Evolutionary conservation across 2,797 vertebrate species (phyloP), one percentile per base, ranked within the genome.

Genomic region (Enteromius argenteus): DNA sequence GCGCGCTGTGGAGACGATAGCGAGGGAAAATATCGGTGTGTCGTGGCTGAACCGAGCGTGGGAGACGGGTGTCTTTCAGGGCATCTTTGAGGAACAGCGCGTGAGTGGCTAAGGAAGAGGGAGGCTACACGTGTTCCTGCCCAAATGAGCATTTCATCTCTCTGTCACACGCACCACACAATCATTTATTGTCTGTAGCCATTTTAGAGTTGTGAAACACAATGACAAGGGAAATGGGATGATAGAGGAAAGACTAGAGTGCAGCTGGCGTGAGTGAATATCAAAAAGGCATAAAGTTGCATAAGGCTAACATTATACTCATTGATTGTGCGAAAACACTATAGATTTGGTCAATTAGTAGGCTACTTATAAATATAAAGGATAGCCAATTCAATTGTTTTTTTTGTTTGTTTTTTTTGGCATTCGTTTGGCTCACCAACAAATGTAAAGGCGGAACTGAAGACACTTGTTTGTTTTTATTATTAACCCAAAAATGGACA

Each of bases 21-120:
- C 23, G 49, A 64, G 42, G 14, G 58, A n/a, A 62, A 44, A 74
- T 51, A 15, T 15, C n/a, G 7, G 60, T 32, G 56, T 49, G 46
- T 53, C 15, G 23, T 68, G 72, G 62, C n/a, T 77, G 53, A 79
- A 84, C 66, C 15, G 30, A 78, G 66, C 30, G 51, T 78, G 37
- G 82, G 75, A 72, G 66, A 37, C 42, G 9, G 80, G 66, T 81
- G 84, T 81, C 72, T 76, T 85, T 85, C 53, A 72, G 83, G 42
- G 37, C 56, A 62, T 84, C 77, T 83, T 74, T 42, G 78, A 86
- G n/a, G 68, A 79, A 64, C 72, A 19, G 62, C 79, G 77, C 32
- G 44, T 81, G 84, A 80, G 67, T 79, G 80, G 84, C 27, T 74
- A 68, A 74, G 46, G 23, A 51, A 17, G 75, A 69, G 75, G 60